Base-by-base conservation (phyloP, 2,888 invertebrate species). In the Yponomeuta cagnagella region DNA sequence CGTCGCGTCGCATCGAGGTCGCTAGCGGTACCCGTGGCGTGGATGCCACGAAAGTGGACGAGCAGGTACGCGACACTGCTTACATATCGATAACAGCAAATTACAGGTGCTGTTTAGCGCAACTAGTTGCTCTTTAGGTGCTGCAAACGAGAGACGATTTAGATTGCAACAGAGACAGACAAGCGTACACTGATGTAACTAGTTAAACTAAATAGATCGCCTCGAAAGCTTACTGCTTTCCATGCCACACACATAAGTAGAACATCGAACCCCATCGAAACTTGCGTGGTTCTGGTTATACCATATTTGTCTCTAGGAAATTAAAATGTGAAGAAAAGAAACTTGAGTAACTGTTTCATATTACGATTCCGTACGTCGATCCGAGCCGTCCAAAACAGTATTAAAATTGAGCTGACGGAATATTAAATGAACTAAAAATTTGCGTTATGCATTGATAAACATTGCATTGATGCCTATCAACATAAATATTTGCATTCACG, bases 61-160 rank as follows among this genome's bases (percentile, higher is more conserved):
- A 90, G 82, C 91, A 92, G 92, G 92, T 92, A 91, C 84, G 88
- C 86, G 88, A 88, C 89, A 85, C 89, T 89, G 82, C 89, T 89
- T 87, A 88, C 86, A 85, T 89, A 90, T 87, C 84, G 85, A 89
- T 89, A 88, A 85, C 81, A 86, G 79, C 87, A 87, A 87, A 88
- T 88, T 85, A 84, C 87, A 87, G 85, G 84, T 85, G 83, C 82
- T 82, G 79, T 81, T 83, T 82, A 82, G 79, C 79, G 76, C 74
- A 75, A 71, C 74, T 58, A 70, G 72, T 72, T 73, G 74, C 76
- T 77, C 78, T 77, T 75, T 78, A 74, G 75, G 74, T 76, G 77
- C 75, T 43, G 70, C 64, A 75, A 80, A 77, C 79, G 77, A 75
- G 76, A 76, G 73, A 77, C 77, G 76, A 81, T 81, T 84, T 82